phyloP scores from a whole-genome alignment of 1,140 invertebrate genomes.

The Drosophila bocqueti region DNA sequence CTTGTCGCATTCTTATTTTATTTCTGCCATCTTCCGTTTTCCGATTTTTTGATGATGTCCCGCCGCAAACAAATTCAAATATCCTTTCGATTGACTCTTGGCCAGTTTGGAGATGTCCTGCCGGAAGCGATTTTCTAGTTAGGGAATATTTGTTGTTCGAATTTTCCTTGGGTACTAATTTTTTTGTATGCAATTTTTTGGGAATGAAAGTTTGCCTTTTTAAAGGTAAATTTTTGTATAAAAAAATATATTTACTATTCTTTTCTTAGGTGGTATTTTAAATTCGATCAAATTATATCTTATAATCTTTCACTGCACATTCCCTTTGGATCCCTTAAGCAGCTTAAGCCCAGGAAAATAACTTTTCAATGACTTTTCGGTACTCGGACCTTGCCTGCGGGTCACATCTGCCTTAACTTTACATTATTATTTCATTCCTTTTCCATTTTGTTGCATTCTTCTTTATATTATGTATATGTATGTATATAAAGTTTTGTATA shows the following conservation, averaged over 20 bases:
- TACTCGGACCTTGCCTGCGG: conserved; percentile 46
- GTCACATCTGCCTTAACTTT: conserved; percentile 53
- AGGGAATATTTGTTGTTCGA: not conserved
- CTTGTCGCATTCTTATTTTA: conserved; percentile 21
- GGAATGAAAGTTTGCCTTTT: not conserved
- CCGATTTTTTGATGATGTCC: not conserved
- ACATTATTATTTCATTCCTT: conserved; percentile 39
- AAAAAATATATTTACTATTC: too few species aligned
- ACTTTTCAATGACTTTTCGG: conserved; percentile 53
- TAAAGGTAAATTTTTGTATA: too few species aligned
- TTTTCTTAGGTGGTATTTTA: not conserved
- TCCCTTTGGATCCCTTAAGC: conserved; percentile 20
- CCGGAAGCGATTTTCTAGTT: not conserved
- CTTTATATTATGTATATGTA: not conserved
- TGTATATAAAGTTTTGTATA: not conserved
- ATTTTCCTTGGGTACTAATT: not conserved
- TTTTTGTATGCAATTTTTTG: not conserved
- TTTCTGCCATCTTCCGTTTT: conserved; percentile 28
- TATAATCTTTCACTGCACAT: not conserved
- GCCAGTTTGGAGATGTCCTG: conserved; percentile 1
- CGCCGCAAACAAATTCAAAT: conserved; percentile 44
- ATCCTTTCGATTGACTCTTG: conserved; percentile 43
- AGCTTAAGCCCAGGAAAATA: conserved; percentile 37
- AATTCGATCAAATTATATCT: not conserved
- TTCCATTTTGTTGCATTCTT: conserved; percentile 7